Percentiles rank a stretch among this genome's conserved stretches.
These are phyloP conservation scores for Gnathonemus echidnorhynchus DNA, from an alignment of 2,113 vertebrate species.

Conservation along the genomic window DNA sequence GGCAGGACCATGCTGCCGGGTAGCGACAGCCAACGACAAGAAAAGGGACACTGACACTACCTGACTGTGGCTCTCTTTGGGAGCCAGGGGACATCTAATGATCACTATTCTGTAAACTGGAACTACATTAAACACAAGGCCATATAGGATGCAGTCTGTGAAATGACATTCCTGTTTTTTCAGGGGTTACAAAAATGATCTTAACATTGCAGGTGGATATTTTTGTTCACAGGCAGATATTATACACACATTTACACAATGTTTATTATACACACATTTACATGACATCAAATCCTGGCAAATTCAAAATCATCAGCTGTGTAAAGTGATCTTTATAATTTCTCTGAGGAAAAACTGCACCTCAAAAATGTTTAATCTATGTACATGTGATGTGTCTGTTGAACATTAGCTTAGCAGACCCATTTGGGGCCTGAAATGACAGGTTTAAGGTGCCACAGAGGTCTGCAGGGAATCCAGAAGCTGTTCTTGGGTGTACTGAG, in stretches of 20 bases:
- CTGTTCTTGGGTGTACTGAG: not conserved
- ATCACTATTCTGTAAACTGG: not conserved
- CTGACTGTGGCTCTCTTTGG: not conserved
- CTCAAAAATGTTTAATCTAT: conserved; percentile 42
- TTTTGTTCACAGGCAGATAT: not conserved
- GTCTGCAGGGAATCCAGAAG: not conserved
- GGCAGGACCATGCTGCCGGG: not conserved
- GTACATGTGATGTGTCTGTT: conserved; percentile 41
- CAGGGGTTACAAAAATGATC: not conserved
- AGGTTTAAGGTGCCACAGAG: not conserved
- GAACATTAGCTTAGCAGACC: conserved; percentile 38
- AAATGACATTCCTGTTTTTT: not conserved
- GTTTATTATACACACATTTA: not conserved
- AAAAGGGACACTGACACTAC: not conserved
- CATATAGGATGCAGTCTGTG: not conserved
- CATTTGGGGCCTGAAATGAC: conserved; percentile 7
- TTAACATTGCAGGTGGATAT: not conserved
- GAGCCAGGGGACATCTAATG: not conserved
- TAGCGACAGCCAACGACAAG: not conserved
- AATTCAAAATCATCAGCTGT: not conserved
- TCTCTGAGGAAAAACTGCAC: conserved; percentile 5
- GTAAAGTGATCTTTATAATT: not conserved
- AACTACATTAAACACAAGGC: not conserved
- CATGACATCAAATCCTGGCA: not conserved
- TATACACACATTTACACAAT: not conserved